Conservation (phyloP, 2,797 vertebrate species). For the Myiotriccus ornatus region DNA sequence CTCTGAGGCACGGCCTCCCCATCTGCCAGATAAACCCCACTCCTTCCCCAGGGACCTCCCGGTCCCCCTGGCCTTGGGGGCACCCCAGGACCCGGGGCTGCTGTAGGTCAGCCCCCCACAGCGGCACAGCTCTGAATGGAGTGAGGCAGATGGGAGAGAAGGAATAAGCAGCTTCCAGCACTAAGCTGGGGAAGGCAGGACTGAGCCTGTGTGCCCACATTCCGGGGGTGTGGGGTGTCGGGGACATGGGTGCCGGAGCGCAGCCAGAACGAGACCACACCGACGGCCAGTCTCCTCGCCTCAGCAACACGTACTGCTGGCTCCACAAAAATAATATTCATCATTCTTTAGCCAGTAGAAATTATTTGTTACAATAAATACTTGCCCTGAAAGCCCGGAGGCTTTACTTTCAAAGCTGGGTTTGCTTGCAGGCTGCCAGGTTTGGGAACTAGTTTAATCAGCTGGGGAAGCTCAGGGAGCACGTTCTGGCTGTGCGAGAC, state of each 20-base stretch:
- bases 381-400: background rate
- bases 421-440: conserved; percentile 8
- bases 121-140: rapidly evolving
- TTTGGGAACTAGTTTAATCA: conserved; percentile 10
- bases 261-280: background rate
- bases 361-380: conserved; percentile 20
- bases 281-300: background rate
- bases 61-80: rapidly evolving
- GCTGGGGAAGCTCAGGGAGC: conserved; percentile 17
- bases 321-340: background rate
- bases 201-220: background rate
- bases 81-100: background rate
- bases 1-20: background rate
- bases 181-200: background rate
- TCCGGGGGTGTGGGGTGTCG: rapidly evolving
- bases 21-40: background rate
- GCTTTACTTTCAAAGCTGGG: conserved; percentile 47
- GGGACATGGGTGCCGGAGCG: rapidly evolving
- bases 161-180: conserved; percentile 36
- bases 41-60: background rate
- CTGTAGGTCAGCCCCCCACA: background rate
- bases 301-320: background rate
- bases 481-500: rapidly evolving
- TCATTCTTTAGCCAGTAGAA: background rate
- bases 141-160: background rate